Percentiles rank a stretch among this genome's conserved stretches.
These are phyloP conservation scores for Coelinius sp. DNA, from an alignment of 2,888 invertebrate species.

Conservation along the genomic window DNA sequence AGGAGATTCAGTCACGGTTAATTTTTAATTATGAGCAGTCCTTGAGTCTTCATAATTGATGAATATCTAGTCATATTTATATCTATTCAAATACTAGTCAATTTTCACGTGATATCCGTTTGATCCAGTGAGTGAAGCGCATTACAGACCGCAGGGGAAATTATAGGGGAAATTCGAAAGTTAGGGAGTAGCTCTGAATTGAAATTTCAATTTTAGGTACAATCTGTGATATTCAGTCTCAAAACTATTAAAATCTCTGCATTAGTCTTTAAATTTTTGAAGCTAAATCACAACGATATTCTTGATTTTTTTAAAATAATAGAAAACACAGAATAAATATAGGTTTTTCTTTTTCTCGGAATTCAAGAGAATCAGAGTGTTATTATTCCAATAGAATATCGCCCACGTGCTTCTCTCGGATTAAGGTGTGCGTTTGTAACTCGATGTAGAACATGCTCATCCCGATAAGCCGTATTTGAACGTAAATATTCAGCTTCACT, in stretches of 20 bases:
- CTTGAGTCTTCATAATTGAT: no score
- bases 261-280: background rate
- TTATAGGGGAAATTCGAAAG: conserved; percentile 69
- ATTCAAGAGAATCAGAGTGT: no score
- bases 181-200: conserved; percentile 46
- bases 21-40: no score
- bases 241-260: background rate
- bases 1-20: no score
- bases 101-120: conserved; percentile 64
- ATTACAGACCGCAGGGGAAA: conserved; percentile 63
- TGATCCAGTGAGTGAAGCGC: conserved; percentile 48
- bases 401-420: conserved; percentile 35
- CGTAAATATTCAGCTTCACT: background rate
- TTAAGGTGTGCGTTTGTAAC: conserved; percentile 32
- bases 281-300: no score
- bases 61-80: background rate
- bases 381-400: conserved; percentile 18
- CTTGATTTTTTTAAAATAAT: no score
- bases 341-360: no score
- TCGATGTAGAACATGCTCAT: conserved; percentile 39
- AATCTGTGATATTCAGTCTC: conserved; percentile 1
- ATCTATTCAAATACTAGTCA: conserved; percentile 48
- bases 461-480: conserved; percentile 2
- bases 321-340: no score
- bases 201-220: conserved; percentile 23